These are phyloP conservation scores for Mercenaria mercenaria DNA, from an alignment of 1,140 invertebrate species.

Conservation along the genomic window DNA sequence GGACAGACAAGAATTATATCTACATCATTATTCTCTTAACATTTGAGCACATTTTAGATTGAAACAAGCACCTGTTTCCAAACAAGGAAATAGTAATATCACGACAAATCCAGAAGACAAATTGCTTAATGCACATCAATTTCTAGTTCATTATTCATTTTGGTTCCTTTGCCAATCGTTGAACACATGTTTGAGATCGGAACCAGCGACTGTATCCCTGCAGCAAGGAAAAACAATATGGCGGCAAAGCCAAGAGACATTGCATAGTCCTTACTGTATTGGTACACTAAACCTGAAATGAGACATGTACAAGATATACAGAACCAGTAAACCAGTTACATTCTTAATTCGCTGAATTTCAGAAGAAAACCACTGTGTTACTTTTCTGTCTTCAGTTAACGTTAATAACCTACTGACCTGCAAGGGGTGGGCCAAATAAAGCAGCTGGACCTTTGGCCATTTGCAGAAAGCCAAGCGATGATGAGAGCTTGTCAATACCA, in stretches of 20 bases:
- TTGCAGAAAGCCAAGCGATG: constrained; percentile 49
- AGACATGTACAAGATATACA: too few species aligned
- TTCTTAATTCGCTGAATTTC: too few species aligned
- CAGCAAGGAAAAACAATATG: constrained; percentile 45
- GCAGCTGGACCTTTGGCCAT: constrained; percentile 62
- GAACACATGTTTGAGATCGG: constrained; percentile 8
- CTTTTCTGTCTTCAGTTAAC: too few species aligned
- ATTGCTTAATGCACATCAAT: not conserved
- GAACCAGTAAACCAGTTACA: too few species aligned
- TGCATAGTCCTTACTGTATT: constrained; percentile 34
- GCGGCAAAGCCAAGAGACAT: constrained; percentile 34
- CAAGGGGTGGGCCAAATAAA: constrained; percentile 54
- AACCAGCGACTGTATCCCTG: constrained; percentile 44
- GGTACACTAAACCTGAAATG: constrained; percentile 47
- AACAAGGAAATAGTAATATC: too few species aligned
- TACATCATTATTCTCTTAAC: too few species aligned
- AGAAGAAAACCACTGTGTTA: too few species aligned
- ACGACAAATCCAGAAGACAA: too few species aligned
- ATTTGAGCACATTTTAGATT: too few species aligned
- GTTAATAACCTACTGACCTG: constrained; percentile 23
- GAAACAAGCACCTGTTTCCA: too few species aligned
- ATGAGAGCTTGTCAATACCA: constrained; percentile 49
- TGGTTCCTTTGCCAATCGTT: not conserved
- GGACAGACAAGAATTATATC: too few species aligned
- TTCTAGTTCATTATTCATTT: not conserved